phyloP scores from a whole-genome alignment of 2,888 invertebrate genomes.

The Lutraria lutraria region DNA sequence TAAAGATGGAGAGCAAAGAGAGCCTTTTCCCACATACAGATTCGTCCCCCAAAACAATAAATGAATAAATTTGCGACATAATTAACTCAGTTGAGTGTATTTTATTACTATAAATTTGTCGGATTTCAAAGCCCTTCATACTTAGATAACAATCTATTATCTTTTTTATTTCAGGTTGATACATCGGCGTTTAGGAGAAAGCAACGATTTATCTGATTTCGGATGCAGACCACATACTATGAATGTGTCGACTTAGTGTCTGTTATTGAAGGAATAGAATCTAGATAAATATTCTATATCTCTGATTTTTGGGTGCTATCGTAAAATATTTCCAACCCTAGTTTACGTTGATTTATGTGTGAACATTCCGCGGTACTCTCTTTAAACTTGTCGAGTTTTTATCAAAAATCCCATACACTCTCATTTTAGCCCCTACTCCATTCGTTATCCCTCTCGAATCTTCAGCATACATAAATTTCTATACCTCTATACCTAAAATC shows the following conservation, averaged over 20 bases:
- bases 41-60: neutral
- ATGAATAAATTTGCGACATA: constrained; percentile 16
- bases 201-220: neutral
- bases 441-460: neutral
- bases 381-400: neutral
- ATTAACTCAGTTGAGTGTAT: neutral
- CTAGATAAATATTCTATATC: constrained; percentile 5
- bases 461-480: neutral
- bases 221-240: neutral
- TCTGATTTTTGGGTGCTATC: neutral
- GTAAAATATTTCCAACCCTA: neutral
- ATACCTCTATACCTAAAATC: neutral
- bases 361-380: neutral
- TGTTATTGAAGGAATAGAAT: neutral
- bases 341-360: neutral
- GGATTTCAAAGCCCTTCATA: neutral
- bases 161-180: neutral
- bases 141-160: constrained; percentile 8
- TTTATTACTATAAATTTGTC: constrained; percentile 21
- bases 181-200: constrained; percentile 8
- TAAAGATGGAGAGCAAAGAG: neutral
- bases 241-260: neutral
- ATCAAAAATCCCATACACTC: too few species aligned
- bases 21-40: neutral
- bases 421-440: neutral